phyloP scores from a whole-genome alignment of 1,140 invertebrate genomes.

The Drosophila littoralis region DNA sequence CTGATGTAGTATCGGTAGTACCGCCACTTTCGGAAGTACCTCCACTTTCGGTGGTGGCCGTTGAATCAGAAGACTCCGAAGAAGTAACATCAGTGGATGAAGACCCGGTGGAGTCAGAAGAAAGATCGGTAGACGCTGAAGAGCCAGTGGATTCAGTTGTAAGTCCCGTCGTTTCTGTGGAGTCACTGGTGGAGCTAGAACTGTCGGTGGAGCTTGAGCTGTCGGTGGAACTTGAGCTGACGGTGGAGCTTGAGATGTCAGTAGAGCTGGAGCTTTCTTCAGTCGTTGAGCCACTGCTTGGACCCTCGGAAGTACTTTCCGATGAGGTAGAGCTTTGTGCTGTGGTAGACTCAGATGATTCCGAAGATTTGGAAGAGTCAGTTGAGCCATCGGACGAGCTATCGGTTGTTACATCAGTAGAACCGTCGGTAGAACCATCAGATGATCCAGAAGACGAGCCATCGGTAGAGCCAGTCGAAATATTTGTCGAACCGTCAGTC shows the following conservation, averaged over 20 bases:
- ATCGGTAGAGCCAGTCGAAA: constrained; percentile 9
- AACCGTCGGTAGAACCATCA: constrained; percentile 15
- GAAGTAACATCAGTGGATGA: constrained; percentile 19
- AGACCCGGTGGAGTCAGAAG: constrained; percentile 23
- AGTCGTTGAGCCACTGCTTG: constrained; percentile 49
- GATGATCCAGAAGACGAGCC: constrained; percentile 21
- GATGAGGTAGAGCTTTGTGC: constrained; percentile 37
- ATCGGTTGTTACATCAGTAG: constrained; percentile 8
- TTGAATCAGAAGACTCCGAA: constrained; percentile 49
- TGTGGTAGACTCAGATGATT: constrained; percentile 14
- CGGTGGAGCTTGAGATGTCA: constrained; percentile 32
- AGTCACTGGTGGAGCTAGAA: constrained; percentile 42
- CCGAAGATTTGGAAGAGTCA: constrained; percentile 1
- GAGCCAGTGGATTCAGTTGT: constrained; percentile 34
- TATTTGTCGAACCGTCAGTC: constrained; percentile 15
- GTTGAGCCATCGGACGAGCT: constrained; percentile 20
- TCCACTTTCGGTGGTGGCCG: constrained; percentile 46
- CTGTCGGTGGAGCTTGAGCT: constrained; percentile 36
- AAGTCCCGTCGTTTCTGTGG: constrained; percentile 41
- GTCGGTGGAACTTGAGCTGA: constrained; percentile 21
- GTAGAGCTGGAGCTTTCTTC: constrained; percentile 51
- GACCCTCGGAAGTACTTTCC: constrained; percentile 38
- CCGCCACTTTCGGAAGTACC: constrained; percentile 35
- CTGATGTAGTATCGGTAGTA: constrained; percentile 43
- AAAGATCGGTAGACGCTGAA: constrained; percentile 28